Conservation (phyloP, 1,140 invertebrate species). For the Plodia interpunctella region DNA sequence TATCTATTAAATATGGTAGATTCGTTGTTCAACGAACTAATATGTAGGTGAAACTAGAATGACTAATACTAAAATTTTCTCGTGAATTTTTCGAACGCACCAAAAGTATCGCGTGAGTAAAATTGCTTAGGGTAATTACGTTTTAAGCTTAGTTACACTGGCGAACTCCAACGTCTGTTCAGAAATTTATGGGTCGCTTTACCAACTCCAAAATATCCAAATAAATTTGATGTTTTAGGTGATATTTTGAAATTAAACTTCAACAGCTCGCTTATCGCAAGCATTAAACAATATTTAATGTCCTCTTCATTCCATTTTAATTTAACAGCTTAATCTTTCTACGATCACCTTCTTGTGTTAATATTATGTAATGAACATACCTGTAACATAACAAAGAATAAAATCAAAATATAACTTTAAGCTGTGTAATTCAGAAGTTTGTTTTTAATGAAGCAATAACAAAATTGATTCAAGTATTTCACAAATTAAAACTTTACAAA, state of each 20-base stretch:
- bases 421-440: no score
- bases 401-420: no score
- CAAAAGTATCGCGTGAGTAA: not conserved
- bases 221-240: not conserved
- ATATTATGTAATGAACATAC: not conserved
- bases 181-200: slow-evolving; percentile 3
- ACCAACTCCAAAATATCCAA: not conserved
- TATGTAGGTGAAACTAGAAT: not conserved
- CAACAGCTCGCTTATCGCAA: slow-evolving; percentile 1
- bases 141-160: not conserved
- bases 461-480: no score
- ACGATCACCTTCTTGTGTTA: not conserved
- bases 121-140: slow-evolving; percentile 5
- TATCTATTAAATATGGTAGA: no score
- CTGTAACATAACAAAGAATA: no score
- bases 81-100: slow-evolving; percentile 1
- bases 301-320: not conserved
- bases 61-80: not conserved
- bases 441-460: no score
- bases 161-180: not conserved
- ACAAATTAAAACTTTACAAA: no score
- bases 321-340: not conserved
- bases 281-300: not conserved
- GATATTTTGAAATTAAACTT: not conserved
- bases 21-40: not conserved